phyloP scores from a whole-genome alignment of 2,113 vertebrate species.

The Cavia aperea region DNA sequence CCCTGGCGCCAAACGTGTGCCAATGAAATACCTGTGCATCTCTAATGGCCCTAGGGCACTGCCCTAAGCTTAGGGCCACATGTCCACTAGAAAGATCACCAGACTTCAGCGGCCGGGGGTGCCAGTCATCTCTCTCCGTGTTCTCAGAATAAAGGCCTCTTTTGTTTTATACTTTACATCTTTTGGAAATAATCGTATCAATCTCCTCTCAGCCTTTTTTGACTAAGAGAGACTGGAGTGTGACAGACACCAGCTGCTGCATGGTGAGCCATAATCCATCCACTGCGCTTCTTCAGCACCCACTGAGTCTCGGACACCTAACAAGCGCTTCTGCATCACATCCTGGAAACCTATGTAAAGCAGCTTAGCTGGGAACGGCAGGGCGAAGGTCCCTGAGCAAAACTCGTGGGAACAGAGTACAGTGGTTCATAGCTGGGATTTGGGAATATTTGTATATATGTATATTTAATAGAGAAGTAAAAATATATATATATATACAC shows the following conservation, averaged over 20 bases:
- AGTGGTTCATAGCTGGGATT: background rate
- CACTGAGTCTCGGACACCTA: background rate
- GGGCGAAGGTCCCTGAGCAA: background rate
- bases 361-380: background rate
- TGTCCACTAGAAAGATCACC: too few species aligned
- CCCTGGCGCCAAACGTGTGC: too few species aligned
- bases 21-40: too few species aligned
- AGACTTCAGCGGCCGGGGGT: too few species aligned
- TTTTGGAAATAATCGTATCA: too few species aligned
- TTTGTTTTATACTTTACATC: too few species aligned
- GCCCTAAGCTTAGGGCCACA: too few species aligned
- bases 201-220: background rate
- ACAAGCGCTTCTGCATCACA: background rate
- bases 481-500: too few species aligned
- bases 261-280: background rate
- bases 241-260: background rate
- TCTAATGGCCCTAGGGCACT: too few species aligned
- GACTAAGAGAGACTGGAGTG: background rate
- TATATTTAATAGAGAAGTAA: background rate
- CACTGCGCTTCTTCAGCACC: background rate
- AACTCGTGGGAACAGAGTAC: background rate
- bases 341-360: too few species aligned
- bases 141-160: too few species aligned
- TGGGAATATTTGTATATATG: background rate
- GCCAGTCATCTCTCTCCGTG: too few species aligned